These are phyloP conservation scores for Argyresthia albistria DNA, from an alignment of 2,888 invertebrate species.

Conservation along the genomic window DNA sequence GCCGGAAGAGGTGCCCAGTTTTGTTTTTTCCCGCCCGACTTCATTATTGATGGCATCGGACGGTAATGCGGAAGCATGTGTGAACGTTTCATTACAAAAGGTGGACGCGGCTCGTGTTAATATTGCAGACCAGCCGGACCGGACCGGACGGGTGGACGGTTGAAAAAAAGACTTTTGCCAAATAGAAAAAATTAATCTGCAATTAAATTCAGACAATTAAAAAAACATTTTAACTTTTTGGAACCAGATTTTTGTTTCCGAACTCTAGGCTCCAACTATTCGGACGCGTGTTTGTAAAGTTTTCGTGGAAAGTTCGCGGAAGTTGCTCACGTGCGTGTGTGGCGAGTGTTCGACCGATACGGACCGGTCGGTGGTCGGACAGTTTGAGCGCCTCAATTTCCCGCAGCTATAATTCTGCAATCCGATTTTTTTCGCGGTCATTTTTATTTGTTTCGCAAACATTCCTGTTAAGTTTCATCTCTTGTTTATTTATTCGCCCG, in stretches of 20 bases:
- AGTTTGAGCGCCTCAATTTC: neutral
- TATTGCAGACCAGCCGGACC: constrained; percentile 69
- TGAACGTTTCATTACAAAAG: constrained; percentile 73
- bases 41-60: constrained; percentile 73
- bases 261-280: constrained; percentile 24
- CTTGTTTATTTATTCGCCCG: constrained; percentile 25
- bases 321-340: constrained; percentile 61
- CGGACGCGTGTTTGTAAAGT: constrained; percentile 45
- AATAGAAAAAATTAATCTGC: constrained; percentile 33
- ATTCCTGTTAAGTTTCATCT: constrained; percentile 22
- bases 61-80: constrained; percentile 73
- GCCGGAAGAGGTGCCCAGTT: constrained; percentile 67
- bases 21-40: constrained; percentile 73
- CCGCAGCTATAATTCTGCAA: neutral
- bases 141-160: constrained; percentile 66
- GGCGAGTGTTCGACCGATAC: constrained; percentile 14
- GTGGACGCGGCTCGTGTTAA: constrained; percentile 70
- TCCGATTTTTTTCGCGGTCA: neutral
- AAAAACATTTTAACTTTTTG: constrained; percentile 11
- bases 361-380: no score
- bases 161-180: constrained; percentile 27
- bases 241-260: constrained; percentile 18
- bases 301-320: constrained; percentile 42
- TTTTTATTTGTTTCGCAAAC: constrained; percentile 2
- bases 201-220: constrained; percentile 5